phyloP scores from a whole-genome alignment of 2,888 invertebrate species.

The Dicyrtomina minuta region DNA sequence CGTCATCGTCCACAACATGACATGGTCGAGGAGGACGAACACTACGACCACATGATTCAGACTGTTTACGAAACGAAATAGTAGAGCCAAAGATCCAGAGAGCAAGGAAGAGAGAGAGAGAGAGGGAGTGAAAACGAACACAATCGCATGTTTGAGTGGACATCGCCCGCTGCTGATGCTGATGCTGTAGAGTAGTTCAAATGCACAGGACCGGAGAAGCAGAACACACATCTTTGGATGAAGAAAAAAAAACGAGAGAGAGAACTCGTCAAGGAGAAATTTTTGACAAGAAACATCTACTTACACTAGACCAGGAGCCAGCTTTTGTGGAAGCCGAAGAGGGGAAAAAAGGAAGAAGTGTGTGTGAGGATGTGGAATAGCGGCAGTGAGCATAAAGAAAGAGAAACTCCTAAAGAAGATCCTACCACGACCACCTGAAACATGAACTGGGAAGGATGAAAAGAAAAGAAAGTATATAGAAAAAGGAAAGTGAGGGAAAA shows the following conservation, averaged over 20 bases:
- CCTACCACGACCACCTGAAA: no score
- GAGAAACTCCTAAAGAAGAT: no score
- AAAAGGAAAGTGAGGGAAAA: constrained; percentile 11
- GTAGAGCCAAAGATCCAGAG: neutral
- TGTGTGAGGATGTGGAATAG: neutral
- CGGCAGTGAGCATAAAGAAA: no score
- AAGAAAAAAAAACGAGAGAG: constrained; percentile 1
- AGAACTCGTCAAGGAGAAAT: constrained; percentile 4
- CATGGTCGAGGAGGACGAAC: neutral
- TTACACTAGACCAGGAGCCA: neutral
- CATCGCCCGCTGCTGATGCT: no score
- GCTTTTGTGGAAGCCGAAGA: neutral
- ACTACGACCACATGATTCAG: no score
- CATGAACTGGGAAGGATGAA: neutral
- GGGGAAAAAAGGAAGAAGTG: neutral
- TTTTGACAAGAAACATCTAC: neutral
- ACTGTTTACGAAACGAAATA: no score
- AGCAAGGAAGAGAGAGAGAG: neutral
- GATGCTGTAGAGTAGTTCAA: no score
- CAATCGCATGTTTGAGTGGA: no score
- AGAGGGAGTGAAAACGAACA: neutral
- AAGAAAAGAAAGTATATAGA: neutral
- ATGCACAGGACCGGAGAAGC: no score
- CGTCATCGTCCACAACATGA: constrained; percentile 18
- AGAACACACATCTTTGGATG: neutral